A percentile compares a stretch with the other conserved stretches of the same genome.
These are phyloP conservation scores for Microtus richardsoni DNA, from an alignment of 2,113 vertebrate species.

Conservation along the genomic window DNA sequence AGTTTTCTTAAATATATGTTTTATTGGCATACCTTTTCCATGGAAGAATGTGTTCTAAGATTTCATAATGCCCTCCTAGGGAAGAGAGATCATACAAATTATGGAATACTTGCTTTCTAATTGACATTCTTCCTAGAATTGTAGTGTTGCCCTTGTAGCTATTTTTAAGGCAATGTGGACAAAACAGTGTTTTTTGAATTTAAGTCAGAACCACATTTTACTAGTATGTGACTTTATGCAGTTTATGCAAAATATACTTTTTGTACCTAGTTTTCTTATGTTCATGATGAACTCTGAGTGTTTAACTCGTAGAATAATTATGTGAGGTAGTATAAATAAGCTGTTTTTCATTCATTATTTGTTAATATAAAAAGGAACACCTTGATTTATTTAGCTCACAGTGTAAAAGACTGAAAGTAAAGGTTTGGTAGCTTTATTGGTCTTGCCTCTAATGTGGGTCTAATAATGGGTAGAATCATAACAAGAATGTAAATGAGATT, in stretches of 20 bases:
- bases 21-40: background rate
- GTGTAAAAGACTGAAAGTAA: background rate
- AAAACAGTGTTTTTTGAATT: conserved; percentile 7
- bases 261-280: background rate
- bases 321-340: background rate
- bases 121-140: conserved; percentile 28
- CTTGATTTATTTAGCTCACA: background rate
- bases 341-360: background rate
- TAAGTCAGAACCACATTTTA: conserved; percentile 4
- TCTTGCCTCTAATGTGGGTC: background rate
- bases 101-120: background rate
- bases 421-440: background rate
- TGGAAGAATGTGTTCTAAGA: background rate
- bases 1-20: background rate
- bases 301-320: background rate
- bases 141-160: background rate
- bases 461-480: background rate
- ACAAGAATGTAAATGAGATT: background rate
- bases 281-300: conserved; percentile 16
- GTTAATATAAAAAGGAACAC: background rate
- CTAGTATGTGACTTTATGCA: background rate
- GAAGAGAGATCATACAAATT: conserved; percentile 21
- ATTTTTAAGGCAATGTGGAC: conserved; percentile 20
- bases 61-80: background rate
- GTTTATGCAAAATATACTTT: background rate